Conservation (phyloP, 1,140 invertebrate genomes). For the Drosophila gunungcola region DNA sequence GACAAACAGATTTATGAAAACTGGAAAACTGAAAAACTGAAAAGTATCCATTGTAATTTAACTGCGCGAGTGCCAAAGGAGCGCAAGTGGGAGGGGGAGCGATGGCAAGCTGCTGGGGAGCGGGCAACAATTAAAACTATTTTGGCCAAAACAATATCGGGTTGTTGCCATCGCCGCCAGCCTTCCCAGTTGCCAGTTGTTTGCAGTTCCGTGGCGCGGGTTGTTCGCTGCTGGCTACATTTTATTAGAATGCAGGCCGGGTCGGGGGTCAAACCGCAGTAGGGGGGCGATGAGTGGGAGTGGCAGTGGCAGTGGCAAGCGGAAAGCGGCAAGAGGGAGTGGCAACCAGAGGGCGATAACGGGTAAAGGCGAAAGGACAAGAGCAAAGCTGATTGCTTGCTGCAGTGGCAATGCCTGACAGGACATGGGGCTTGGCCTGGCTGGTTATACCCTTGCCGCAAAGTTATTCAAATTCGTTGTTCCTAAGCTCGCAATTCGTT, state of each 20-base stretch:
- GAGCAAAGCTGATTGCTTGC: conserved; percentile 76
- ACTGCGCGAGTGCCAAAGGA: conserved; percentile 33
- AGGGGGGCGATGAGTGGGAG: conserved; percentile 2
- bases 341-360: background rate
- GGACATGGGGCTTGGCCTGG: conserved; percentile 53
- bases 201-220: conserved; percentile 34
- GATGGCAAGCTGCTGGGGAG: conserved; percentile 6
- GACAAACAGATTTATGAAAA: conserved; percentile 81
- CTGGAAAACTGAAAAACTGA: conserved; percentile 64
- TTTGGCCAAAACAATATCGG: conserved; percentile 79
- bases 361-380: conserved; percentile 37
- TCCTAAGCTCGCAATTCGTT: background rate
- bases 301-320: too few species aligned
- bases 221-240: conserved; percentile 61
- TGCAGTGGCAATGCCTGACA: conserved; percentile 64
- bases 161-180: conserved; percentile 61
- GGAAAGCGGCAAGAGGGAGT: background rate
- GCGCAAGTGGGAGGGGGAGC: background rate
- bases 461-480: conserved; percentile 17
- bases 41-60: conserved; percentile 70
- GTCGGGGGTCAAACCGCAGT: conserved; percentile 72
- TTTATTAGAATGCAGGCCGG: conserved; percentile 70
- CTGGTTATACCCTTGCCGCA: conserved; percentile 26
- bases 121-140: conserved; percentile 76
- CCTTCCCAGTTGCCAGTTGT: conserved; percentile 31